Evolutionary conservation across 2,113 vertebrate species (phyloP).

Genomic region (Hippoglossus stenolepis): DNA sequence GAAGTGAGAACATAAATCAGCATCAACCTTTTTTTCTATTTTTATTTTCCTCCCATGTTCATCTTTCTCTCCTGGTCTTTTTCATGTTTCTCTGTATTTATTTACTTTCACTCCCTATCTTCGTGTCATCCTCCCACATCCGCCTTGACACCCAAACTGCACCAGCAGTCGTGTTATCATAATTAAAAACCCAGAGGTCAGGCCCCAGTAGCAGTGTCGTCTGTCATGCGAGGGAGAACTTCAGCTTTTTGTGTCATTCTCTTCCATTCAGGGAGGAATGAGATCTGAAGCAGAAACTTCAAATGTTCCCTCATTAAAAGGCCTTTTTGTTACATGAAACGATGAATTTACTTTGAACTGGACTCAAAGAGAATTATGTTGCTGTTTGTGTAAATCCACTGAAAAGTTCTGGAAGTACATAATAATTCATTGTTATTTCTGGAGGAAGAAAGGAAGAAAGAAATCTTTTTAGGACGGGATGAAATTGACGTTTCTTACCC

Average conservation of each 20-base stretch:
- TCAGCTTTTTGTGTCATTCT: neutral
- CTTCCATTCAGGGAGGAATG: neutral
- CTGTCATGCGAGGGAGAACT: neutral
- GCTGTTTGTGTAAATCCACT: slow-evolving; percentile 15
- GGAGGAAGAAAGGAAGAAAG: neutral
- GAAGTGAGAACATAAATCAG: neutral
- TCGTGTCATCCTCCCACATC: too few relatives aligned
- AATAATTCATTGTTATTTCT: neutral
- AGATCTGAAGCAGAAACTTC: neutral
- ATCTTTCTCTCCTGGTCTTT: neutral
- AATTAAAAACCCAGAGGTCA: neutral
- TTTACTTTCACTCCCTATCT: too few relatives aligned
- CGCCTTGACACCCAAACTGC: neutral
- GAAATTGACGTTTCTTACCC: neutral
- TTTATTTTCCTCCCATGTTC: neutral
- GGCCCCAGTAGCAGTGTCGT: neutral
- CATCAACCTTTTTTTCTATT: neutral
- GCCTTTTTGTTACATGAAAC: slow-evolving; percentile 25
- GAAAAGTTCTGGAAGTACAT: too few relatives aligned
- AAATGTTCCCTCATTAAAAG: neutral
- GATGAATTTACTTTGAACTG: neutral
- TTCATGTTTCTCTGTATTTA: neutral
- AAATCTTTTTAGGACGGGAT: slow-evolving; percentile 3
- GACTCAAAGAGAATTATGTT: slow-evolving; percentile 23
- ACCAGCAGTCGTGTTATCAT: neutral